phyloP scores from a whole-genome alignment of 1,140 invertebrate species.

The Zaprionus tsacasi region DNA sequence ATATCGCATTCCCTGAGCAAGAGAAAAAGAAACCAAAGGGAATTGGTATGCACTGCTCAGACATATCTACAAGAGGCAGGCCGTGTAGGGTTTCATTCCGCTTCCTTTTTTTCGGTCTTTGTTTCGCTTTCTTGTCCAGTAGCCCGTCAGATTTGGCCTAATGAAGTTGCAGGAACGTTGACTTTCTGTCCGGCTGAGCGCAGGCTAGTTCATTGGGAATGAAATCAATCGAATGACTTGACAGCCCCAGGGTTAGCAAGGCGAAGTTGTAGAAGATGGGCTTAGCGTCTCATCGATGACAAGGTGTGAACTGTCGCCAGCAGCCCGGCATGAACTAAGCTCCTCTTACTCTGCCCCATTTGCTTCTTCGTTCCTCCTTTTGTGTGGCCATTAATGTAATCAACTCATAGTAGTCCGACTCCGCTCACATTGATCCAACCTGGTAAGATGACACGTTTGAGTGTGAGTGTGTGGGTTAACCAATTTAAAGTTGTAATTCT shows the following conservation, averaged over 20 bases:
- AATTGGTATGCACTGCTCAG: slow-evolving; percentile 3
- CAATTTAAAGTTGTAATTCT: slow-evolving; percentile 67
- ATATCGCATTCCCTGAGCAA: slow-evolving; percentile 35
- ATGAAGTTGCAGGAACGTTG: slow-evolving; percentile 73
- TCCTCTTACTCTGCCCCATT: slow-evolving; percentile 15
- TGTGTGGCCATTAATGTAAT: slow-evolving; percentile 56
- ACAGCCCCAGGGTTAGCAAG: neutral
- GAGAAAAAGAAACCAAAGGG: neutral
- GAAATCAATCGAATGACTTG: slow-evolving; percentile 54
- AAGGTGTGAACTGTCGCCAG: slow-evolving; percentile 17
- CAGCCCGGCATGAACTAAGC: neutral
- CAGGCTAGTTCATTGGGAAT: slow-evolving; percentile 45
- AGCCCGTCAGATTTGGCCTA: slow-evolving; percentile 67
- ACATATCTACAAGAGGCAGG: slow-evolving; percentile 73
- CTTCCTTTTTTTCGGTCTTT: neutral
- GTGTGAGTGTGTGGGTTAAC: slow-evolving; percentile 25
- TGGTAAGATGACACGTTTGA: slow-evolving; percentile 15
- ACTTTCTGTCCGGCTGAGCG: slow-evolving; percentile 36
- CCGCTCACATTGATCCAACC: slow-evolving; percentile 43
- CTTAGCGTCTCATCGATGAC: slow-evolving; percentile 42
- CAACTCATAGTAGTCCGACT: slow-evolving; percentile 60
- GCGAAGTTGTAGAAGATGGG: slow-evolving; percentile 8
- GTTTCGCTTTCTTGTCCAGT: slow-evolving; percentile 39
- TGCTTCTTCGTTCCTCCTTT: slow-evolving; percentile 25
- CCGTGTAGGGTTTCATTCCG: slow-evolving; percentile 34